These are phyloP conservation scores for Bos taurus DNA, from an alignment of 2,113 vertebrate species.

Conservation along the genomic window DNA sequence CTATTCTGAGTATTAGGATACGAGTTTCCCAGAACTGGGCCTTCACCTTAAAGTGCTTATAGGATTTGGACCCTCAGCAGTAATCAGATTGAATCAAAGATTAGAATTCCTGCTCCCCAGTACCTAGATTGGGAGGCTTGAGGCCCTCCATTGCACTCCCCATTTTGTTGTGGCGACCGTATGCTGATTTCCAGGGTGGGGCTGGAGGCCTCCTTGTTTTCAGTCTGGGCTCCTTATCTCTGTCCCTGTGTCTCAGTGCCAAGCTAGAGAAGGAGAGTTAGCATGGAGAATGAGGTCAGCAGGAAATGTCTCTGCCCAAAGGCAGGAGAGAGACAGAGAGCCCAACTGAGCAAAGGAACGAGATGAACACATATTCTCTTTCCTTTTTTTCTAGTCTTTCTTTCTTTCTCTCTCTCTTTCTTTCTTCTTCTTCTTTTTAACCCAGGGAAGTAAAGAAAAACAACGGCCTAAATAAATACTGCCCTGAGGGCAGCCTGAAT, in stretches of 20 bases:
- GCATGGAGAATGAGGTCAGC: not conserved
- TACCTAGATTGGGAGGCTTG: not conserved
- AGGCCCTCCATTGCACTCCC: not conserved
- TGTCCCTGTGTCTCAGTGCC: not conserved
- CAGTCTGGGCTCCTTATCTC: not conserved
- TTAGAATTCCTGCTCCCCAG: slow-evolving; percentile 20
- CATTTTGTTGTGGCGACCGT: not conserved
- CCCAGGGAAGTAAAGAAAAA: slow-evolving; percentile 20
- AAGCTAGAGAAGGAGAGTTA: not conserved
- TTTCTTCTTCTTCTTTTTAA: not conserved
- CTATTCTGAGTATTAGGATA: not conserved
- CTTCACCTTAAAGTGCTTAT: slow-evolving; percentile 1
- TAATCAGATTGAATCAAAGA: slow-evolving; percentile 32
- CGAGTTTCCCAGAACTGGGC: not conserved
- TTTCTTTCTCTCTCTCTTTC: not conserved
- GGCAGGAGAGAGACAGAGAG: too few relatives aligned
- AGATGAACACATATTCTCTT: not conserved
- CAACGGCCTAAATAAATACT: not conserved
- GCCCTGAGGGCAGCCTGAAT: not conserved
- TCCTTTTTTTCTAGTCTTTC: not conserved
- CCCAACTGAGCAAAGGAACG: not conserved
- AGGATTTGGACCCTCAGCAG: not conserved
- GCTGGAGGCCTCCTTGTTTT: not conserved
- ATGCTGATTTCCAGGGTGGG: not conserved
- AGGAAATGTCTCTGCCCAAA: not conserved